These are phyloP conservation scores for Drepana falcataria DNA, from an alignment of 2,888 invertebrate genomes.

Conservation along the genomic window DNA sequence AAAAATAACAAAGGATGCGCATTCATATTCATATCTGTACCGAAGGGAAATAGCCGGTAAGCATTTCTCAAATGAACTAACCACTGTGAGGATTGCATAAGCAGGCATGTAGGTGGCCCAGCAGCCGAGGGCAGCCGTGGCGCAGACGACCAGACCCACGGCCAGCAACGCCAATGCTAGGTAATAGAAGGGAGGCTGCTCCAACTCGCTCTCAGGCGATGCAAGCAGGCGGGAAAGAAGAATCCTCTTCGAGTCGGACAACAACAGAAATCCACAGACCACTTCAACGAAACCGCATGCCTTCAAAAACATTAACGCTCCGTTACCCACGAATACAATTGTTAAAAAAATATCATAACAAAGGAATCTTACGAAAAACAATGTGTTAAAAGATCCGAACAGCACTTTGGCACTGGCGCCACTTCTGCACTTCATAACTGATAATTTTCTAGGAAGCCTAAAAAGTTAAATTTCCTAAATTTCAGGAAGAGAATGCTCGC, in stretches of 20 bases:
- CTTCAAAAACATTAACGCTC: constrained; percentile 52
- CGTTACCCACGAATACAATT: background rate
- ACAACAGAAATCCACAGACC: constrained; percentile 84
- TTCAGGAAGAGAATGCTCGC: constrained; percentile 24
- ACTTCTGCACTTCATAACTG: constrained; percentile 51
- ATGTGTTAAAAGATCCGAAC: constrained; percentile 82
- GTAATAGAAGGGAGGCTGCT: constrained; percentile 88
- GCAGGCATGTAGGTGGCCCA: constrained; percentile 89
- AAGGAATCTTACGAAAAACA: constrained; percentile 77
- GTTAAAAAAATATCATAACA: too few species aligned
- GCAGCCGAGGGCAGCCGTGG: constrained; percentile 86
- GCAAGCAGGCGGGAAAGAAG: constrained; percentile 85
- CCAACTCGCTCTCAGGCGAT: constrained; percentile 78
- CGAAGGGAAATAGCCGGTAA: too few species aligned
- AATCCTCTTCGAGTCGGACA: constrained; percentile 84
- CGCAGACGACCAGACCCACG: constrained; percentile 83
- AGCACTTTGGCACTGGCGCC: constrained; percentile 81
- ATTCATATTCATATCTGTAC: too few species aligned
- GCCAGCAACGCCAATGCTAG: constrained; percentile 84
- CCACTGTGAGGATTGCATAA: constrained; percentile 84
- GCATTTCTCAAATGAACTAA: constrained; percentile 51
- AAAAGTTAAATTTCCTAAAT: constrained; percentile 10
- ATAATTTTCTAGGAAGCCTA: background rate
- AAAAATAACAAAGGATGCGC: too few species aligned
- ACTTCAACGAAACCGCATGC: constrained; percentile 85